Percentiles rank a stretch among this genome's conserved stretches.
Evolutionary conservation across 2,113 vertebrate genomes (phyloP).

Genomic region (Phaethon lepturus): DNA sequence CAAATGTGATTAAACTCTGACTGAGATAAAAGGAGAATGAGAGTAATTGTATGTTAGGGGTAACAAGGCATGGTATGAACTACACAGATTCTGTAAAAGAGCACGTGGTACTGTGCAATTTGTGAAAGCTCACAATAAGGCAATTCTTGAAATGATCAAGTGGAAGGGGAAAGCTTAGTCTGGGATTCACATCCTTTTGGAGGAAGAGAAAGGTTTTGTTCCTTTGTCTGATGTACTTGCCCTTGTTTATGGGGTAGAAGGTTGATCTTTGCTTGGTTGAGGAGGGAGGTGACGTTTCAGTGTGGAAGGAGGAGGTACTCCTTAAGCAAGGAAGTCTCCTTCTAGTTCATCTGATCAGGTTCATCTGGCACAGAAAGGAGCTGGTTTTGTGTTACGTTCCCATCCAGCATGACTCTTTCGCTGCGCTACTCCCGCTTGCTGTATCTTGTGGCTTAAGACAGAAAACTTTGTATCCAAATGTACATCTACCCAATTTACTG

Average conservation of each 20-base stretch:
- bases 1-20: conserved; percentile 42
- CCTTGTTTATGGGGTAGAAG: background rate
- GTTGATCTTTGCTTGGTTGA: background rate
- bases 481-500: background rate
- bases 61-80: background rate
- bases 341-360: background rate
- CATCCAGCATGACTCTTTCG: background rate
- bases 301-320: background rate
- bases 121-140: background rate
- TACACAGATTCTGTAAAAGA: background rate
- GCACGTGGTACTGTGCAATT: background rate
- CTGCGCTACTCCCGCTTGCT: background rate
- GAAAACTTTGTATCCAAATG: background rate
- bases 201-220: background rate
- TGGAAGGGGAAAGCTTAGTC: background rate
- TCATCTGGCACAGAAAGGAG: background rate
- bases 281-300: background rate
- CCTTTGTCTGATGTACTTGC: background rate
- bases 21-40: conserved; percentile 6
- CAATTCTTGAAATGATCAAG: background rate
- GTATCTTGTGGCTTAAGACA: background rate
- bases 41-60: background rate
- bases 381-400: background rate
- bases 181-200: background rate
- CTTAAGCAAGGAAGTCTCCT: background rate